A percentile compares a stretch with the other conserved stretches of the same genome.
Evolutionary conservation across 2,888 invertebrate species (phyloP).

Genomic region (Chrysolina oricalcia): DNA sequence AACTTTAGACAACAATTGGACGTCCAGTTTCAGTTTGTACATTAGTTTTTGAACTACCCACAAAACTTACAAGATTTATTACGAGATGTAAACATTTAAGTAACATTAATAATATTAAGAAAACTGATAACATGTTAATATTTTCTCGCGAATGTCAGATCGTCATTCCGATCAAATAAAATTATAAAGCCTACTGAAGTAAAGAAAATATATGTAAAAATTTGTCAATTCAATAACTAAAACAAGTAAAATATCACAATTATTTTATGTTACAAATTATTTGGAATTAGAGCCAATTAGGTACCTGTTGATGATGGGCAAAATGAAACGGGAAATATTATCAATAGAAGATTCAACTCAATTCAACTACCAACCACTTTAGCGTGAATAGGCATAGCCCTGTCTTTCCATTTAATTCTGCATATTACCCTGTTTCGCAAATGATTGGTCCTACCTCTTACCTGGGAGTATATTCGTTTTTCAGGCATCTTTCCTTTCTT

Average conservation of each 20-base stretch:
- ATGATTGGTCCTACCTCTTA: no score
- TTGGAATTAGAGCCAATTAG: slow-evolving; percentile 38
- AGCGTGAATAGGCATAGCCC: no score
- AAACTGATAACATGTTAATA: slow-evolving; percentile 27
- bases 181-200: slow-evolving; percentile 25
- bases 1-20: slow-evolving; percentile 55
- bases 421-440: no score
- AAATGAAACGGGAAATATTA: background rate
- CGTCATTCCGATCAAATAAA: slow-evolving; percentile 26
- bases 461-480: no score
- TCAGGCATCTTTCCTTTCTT: no score
- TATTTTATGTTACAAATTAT: slow-evolving; percentile 42
- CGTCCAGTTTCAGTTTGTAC: slow-evolving; percentile 60
- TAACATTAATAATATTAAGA: slow-evolving; percentile 42
- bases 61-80: slow-evolving; percentile 37
- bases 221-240: slow-evolving; percentile 31
- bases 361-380: background rate
- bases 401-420: no score
- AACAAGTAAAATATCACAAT: slow-evolving; percentile 47
- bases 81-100: slow-evolving; percentile 41
- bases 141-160: slow-evolving; percentile 28
- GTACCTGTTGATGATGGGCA: slow-evolving; percentile 26
- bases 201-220: slow-evolving; percentile 36
- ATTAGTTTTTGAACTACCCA: slow-evolving; percentile 46
- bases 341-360: slow-evolving; percentile 5